Evolutionary conservation across 2,797 vertebrate species (phyloP), one percentile per base, ranked within the genome.

Genomic region (Synanceia verrucosa): DNA sequence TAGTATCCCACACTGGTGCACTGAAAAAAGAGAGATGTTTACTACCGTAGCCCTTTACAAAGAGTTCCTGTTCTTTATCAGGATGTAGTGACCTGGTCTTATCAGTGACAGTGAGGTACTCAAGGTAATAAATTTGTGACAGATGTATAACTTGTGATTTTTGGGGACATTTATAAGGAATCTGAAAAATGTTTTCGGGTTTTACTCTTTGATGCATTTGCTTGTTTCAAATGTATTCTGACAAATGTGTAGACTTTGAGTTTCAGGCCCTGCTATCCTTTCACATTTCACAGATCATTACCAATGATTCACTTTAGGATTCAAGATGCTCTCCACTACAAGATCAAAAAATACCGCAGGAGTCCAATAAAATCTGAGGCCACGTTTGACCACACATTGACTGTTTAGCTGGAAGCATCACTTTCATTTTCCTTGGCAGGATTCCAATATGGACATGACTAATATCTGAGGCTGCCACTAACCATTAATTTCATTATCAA

Each of bases 21-120:
- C 71, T 76, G 77, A 65, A 76, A 77, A 70, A 72, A 65, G 39
- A 69, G 37, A 55, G 31, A 51, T 78, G 85, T 86, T 89, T 88
- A 83, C 79, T 60, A 65, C 81, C 56, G 65, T 37, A 36, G 59
- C 14, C 48, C 53, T 83, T 81, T 63, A 75, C 53, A 46, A 31
- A 66, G 62, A 78, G n/a, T 62, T 63, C 37, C 67, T 55, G 67
- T 43, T 80, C 50, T 71, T 70, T 59, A 80, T 64, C 76, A 41
- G 60, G 73, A 65, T 37, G 65, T 79, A 70, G 52, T 82, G 68
- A 70, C 73, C 24, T 13, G 59, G 63, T 81, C 52, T 76, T 67
- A 70, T 70, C 70, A 39, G 62, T 65, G 52, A 68, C 31, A 61
- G 46, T 59, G 69, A 73, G 63, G 44, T 23, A 76, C 56, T 66